Conservation (phyloP, 1,140 invertebrate species). For the Temnothorax longispinosus region DNA sequence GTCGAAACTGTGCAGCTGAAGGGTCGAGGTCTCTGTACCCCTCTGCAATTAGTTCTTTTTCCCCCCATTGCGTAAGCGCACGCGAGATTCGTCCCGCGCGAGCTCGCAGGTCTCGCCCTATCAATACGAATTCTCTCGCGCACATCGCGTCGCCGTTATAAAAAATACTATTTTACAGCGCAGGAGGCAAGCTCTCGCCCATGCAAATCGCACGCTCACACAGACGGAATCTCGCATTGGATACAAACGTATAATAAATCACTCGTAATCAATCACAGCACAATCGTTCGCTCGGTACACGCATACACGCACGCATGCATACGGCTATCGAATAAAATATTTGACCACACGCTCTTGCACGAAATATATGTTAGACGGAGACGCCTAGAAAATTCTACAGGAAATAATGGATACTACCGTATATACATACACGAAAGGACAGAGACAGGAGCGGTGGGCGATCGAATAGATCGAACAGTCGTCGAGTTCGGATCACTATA, state of each 20-base stretch:
- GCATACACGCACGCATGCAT: constrained; percentile 43
- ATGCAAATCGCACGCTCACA: constrained; percentile 60
- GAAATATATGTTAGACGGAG: constrained; percentile 63
- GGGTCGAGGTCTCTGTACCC: constrained; percentile 27
- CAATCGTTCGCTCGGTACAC: not conserved
- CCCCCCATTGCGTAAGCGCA: not conserved
- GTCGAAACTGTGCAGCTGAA: constrained; percentile 1
- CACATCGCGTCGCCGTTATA: constrained; percentile 78
- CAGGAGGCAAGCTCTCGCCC: constrained; percentile 61
- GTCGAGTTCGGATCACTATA: not conserved
- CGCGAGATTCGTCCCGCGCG: constrained; percentile 1
- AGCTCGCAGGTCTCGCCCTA: not conserved
- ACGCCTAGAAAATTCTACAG: constrained; percentile 65
- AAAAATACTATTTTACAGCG: constrained; percentile 85
- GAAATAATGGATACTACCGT: constrained; percentile 66
- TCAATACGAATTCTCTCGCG: constrained; percentile 40
- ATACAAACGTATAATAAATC: constrained; percentile 33
- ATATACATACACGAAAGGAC: constrained; percentile 64
- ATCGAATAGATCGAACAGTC: constrained; percentile 56
- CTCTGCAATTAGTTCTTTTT: not conserved
- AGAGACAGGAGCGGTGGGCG: constrained; percentile 32
- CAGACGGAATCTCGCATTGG: constrained; percentile 44
- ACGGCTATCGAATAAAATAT: constrained; percentile 58
- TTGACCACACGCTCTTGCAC: constrained; percentile 53
- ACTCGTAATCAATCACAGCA: not conserved